Conservation (phyloP, 1,140 invertebrate species). For the Globodera ellingtonae region DNA sequence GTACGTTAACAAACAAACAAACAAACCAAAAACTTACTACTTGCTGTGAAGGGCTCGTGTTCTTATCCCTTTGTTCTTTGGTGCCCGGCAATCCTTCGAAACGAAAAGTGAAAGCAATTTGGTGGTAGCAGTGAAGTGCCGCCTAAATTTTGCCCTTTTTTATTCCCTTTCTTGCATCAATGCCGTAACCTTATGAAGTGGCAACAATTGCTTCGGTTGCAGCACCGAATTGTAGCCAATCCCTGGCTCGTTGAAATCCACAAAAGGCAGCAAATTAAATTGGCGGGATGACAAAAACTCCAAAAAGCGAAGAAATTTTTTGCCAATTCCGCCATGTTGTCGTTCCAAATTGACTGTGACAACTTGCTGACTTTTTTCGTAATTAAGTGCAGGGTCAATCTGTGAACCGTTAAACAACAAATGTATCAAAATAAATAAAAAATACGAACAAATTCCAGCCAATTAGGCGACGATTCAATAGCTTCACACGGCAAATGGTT, state of each 20-base stretch:
- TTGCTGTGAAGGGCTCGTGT: neutral
- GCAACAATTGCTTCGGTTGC: conserved; percentile 26
- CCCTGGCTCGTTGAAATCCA: conserved; percentile 38
- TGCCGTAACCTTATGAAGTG: conserved; percentile 41
- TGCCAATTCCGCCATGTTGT: conserved; percentile 45
- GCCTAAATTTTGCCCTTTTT: conserved; percentile 38
- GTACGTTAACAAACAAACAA: neutral
- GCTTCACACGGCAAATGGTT: conserved; percentile 42
- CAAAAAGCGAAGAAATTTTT: conserved; percentile 48
- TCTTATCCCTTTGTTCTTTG: conserved; percentile 37
- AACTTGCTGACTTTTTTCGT: neutral
- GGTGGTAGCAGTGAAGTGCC: conserved; percentile 45
- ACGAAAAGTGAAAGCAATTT: conserved; percentile 49
- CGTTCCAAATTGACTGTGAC: conserved; percentile 32
- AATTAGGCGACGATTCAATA: conserved; percentile 35
- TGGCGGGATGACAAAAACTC: conserved; percentile 44
- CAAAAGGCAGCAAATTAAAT: conserved; percentile 29
- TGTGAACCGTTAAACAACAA: conserved; percentile 1
- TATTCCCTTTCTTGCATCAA: neutral
- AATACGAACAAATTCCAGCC: conserved; percentile 29
- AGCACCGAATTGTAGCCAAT: conserved; percentile 37
- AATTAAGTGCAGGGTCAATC: neutral
- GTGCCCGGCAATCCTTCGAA: conserved; percentile 43
- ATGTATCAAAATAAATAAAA: neutral
- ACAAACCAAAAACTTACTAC: neutral